phyloP scores from a whole-genome alignment of 2,888 invertebrate genomes.

The Philhelius pedissequus region DNA sequence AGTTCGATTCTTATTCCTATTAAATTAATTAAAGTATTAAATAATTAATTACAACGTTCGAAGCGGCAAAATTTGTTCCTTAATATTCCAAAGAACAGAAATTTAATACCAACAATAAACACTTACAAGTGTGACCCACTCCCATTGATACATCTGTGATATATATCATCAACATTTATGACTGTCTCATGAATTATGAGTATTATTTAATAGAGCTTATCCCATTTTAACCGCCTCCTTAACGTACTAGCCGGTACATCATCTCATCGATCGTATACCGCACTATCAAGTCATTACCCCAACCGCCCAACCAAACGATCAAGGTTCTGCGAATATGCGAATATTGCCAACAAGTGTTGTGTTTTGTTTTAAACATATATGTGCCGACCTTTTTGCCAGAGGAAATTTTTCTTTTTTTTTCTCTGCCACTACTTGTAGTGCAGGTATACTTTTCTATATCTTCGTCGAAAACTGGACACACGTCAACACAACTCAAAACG shows the following conservation, averaged over 20 bases:
- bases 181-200: slow-evolving; percentile 40
- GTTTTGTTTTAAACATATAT: not conserved
- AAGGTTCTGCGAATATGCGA: slow-evolving; percentile 4
- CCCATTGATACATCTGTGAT: not conserved
- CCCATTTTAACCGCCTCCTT: slow-evolving; percentile 10
- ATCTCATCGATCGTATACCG: not conserved
- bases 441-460: slow-evolving; percentile 18
- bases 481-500: slow-evolving; percentile 50
- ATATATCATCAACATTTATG: not conserved
- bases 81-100: too few relatives aligned
- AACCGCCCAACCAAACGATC: slow-evolving; percentile 18
- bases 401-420: slow-evolving; percentile 51
- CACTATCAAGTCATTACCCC: slow-evolving; percentile 62
- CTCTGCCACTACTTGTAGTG: not conserved
- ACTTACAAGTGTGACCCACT: slow-evolving; percentile 23
- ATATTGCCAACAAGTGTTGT: slow-evolving; percentile 33
- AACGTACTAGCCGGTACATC: slow-evolving; percentile 31
- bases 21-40: too few relatives aligned
- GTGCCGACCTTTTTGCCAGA: not conserved
- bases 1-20: too few relatives aligned
- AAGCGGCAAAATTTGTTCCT: too few relatives aligned
- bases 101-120: too few relatives aligned
- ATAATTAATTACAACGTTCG: too few relatives aligned
- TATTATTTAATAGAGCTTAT: slow-evolving; percentile 34
- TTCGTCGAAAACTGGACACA: slow-evolving; percentile 13